Percentiles rank a stretch among this genome's conserved stretches.
These are phyloP conservation scores for Chloroclysta siterata DNA, from an alignment of 2,888 invertebrate genomes.

Conservation along the genomic window DNA sequence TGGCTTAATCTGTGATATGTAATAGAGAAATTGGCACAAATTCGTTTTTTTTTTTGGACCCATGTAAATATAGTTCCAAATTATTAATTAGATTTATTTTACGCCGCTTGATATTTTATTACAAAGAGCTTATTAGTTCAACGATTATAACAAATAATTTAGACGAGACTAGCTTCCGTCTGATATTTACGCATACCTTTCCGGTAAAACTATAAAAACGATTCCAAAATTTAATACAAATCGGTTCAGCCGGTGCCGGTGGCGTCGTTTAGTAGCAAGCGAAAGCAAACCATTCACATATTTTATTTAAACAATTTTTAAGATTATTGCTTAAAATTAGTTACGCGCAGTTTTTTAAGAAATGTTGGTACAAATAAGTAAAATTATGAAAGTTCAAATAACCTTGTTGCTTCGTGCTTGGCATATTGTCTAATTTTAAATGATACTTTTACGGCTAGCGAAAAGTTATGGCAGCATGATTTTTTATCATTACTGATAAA, in stretches of 20 bases:
- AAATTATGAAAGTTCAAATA: not conserved
- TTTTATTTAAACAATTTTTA: too few relatives aligned
- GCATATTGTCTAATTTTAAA: not conserved
- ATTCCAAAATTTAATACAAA: not conserved
- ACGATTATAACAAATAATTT: not conserved
- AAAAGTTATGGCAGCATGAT: too few relatives aligned
- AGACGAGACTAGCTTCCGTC: not conserved
- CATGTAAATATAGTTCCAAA: constrained; percentile 42
- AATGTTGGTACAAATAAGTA: too few relatives aligned
- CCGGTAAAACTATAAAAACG: not conserved
- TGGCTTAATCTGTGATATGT: constrained; percentile 81
- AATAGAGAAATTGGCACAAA: constrained; percentile 65
- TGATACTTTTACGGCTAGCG: not conserved
- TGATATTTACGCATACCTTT: not conserved
- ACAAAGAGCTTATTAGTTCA: constrained; percentile 4
- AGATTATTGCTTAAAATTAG: too few relatives aligned
- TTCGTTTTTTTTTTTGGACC: constrained; percentile 45
- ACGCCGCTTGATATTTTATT: constrained; percentile 59
- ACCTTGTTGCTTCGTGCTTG: not conserved
- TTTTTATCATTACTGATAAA: too few relatives aligned
- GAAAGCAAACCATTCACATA: not conserved
- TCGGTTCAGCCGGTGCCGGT: not conserved
- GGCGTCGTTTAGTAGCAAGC: too few relatives aligned
- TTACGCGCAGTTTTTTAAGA: too few relatives aligned
- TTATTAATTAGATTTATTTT: constrained; percentile 59